Conservation (phyloP, 2,888 invertebrate species). For the Carpatolechia fugitivella region DNA sequence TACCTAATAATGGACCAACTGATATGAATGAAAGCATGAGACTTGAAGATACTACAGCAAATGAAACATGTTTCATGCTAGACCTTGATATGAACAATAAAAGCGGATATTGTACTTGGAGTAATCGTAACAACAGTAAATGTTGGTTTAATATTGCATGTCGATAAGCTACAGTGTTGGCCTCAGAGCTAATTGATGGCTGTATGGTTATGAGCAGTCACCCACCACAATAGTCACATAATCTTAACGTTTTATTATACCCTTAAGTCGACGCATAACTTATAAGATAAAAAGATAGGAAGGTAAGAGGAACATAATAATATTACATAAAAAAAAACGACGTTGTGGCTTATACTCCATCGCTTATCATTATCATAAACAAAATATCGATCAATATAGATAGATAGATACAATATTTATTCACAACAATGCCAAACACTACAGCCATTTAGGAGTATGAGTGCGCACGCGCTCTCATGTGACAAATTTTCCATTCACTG, state of each 20-base stretch:
- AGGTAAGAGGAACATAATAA: no score
- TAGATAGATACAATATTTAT: no score
- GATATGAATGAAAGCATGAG: no score
- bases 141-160: constrained; percentile 7
- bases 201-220: constrained; percentile 24
- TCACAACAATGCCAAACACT: no score
- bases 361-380: no score
- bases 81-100: constrained; percentile 4
- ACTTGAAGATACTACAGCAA: no score
- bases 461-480: constrained; percentile 27
- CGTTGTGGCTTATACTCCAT: no score
- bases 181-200: constrained; percentile 40
- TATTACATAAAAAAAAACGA: no score
- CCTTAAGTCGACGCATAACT: not conserved
- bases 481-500: constrained; percentile 41
- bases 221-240: not conserved
- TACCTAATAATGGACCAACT: no score
- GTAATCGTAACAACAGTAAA: not conserved
- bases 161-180: constrained; percentile 34
- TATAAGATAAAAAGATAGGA: not conserved
- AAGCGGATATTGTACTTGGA: not conserved
- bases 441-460: constrained; percentile 17
- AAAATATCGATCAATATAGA: no score
- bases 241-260: not conserved
- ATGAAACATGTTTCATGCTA: no score